phyloP scores from a whole-genome alignment of 2,888 invertebrate genomes.

The Villa cingulata region DNA sequence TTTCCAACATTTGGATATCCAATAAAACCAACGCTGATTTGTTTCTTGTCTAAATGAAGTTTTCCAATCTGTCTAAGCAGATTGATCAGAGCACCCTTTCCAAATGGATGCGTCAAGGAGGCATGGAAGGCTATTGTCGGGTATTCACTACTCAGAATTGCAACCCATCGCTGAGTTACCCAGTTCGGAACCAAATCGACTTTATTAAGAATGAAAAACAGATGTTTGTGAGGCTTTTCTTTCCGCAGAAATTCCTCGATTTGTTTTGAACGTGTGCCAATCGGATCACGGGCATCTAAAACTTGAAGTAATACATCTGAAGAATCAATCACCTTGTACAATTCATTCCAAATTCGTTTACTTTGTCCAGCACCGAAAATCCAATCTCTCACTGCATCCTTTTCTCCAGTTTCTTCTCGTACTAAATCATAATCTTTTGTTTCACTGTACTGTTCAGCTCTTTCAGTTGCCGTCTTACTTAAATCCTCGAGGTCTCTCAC shows the following conservation, averaged over 20 bases:
- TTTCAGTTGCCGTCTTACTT: slow-evolving; percentile 55
- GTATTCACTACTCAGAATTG: slow-evolving; percentile 82
- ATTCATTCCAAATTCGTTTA: slow-evolving; percentile 95
- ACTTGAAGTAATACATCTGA: slow-evolving; percentile 95
- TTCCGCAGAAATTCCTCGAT: slow-evolving; percentile 84
- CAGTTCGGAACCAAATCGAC: slow-evolving; percentile 92
- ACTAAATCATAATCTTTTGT: slow-evolving; percentile 74
- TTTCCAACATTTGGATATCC: slow-evolving; percentile 99
- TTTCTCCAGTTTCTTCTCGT: slow-evolving; percentile 66
- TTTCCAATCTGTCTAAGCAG: slow-evolving; percentile 89
- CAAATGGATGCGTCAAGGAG: slow-evolving; percentile 96
- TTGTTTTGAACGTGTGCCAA: slow-evolving; percentile 87
- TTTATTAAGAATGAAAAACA: slow-evolving; percentile 95
- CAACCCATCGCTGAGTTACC: slow-evolving; percentile 97
- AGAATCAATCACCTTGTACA: slow-evolving; percentile 97
- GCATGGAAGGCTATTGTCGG: slow-evolving; percentile 98
- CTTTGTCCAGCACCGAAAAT: slow-evolving; percentile 93
- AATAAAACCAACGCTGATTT: slow-evolving; percentile 97
- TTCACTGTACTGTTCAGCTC: slow-evolving; percentile 61
- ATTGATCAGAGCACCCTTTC: slow-evolving; percentile 92
- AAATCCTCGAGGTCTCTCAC: slow-evolving; percentile 67
- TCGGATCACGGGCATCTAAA: slow-evolving; percentile 92
- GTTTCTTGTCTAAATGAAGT: slow-evolving; percentile 90
- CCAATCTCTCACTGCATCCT: slow-evolving; percentile 77
- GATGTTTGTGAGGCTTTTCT: slow-evolving; percentile 93